Conservation (phyloP, 2,113 vertebrate species). For the Reinhardtius hippoglossoides region DNA sequence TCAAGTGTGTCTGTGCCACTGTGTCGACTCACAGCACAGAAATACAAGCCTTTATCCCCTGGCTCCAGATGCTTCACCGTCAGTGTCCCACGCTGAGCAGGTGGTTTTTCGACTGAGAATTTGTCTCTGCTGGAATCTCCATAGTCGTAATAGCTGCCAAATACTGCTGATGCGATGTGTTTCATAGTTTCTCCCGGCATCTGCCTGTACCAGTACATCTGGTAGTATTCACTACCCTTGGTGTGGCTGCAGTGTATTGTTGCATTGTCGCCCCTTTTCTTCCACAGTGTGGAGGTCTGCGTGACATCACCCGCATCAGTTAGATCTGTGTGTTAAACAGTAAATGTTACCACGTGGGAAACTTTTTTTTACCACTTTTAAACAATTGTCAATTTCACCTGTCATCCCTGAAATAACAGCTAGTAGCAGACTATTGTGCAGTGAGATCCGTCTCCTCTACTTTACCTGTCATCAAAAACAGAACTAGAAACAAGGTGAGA, state of each 20-base stretch:
- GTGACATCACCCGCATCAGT: conserved; percentile 10
- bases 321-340: background rate
- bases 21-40: conserved; percentile 52
- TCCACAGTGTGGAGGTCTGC: conserved; percentile 21
- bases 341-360: too few relatives aligned
- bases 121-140: background rate
- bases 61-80: conserved; percentile 23
- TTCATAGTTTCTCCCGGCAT: conserved; percentile 56
- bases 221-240: background rate
- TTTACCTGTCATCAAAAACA: background rate
- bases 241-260: conserved; percentile 42
- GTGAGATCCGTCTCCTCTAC: too few relatives aligned
- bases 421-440: too few relatives aligned
- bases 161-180: background rate
- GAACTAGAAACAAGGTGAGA: background rate
- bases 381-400: too few relatives aligned
- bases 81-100: conserved; percentile 9
- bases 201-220: conserved; percentile 76
- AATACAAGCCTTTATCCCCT: conserved; percentile 43
- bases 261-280: background rate
- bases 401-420: too few relatives aligned
- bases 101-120: conserved; percentile 18
- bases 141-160: background rate
- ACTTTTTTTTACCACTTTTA: too few relatives aligned
- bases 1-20: conserved; percentile 4